phyloP scores from a whole-genome alignment of 2,797 vertebrate genomes.

The Peromyscus nudipes region DNA sequence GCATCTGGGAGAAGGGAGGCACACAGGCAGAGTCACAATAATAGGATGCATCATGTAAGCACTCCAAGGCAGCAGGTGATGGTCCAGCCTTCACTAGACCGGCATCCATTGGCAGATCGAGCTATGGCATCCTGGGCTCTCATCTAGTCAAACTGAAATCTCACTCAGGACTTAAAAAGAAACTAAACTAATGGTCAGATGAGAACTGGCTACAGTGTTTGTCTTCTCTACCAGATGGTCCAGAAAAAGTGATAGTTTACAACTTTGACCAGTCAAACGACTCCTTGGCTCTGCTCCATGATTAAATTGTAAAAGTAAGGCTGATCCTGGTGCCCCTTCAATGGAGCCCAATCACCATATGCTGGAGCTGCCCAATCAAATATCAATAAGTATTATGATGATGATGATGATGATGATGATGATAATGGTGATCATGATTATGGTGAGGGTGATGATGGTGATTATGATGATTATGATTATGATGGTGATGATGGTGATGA shows the following conservation, averaged over 20 bases:
- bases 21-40: not conserved
- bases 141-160: not conserved
- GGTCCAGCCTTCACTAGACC: not conserved
- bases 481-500: not conserved
- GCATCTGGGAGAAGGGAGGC: too few relatives aligned
- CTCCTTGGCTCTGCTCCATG: not conserved
- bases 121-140: not conserved
- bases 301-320: not conserved
- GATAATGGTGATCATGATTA: not conserved
- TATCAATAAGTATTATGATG: too few relatives aligned
- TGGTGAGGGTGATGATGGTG: not conserved
- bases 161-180: not conserved
- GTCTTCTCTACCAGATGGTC: not conserved
- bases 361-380: not conserved
- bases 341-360: not conserved
- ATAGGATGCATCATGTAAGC: fast-evolving
- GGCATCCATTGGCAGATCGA: not conserved
- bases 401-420: fast-evolving
- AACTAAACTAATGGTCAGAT: not conserved
- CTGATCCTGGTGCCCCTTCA: not conserved
- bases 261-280: not conserved
- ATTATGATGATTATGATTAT: not conserved
- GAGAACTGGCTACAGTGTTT: not conserved
- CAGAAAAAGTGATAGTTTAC: not conserved
- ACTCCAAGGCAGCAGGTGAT: not conserved